phyloP scores from a whole-genome alignment of 2,888 invertebrate genomes.

The Nomada flava region DNA sequence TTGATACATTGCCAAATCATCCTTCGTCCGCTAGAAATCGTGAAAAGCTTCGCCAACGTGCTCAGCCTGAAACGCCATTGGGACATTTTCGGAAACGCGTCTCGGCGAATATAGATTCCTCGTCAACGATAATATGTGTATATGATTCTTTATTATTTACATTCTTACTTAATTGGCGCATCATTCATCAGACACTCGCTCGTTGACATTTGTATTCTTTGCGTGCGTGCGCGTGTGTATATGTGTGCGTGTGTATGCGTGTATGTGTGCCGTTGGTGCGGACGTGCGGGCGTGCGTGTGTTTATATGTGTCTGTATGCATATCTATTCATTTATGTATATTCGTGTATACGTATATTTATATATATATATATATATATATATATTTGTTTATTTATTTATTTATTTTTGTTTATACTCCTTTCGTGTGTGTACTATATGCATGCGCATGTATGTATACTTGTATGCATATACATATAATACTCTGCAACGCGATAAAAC shows the following conservation, averaged over 20 bases:
- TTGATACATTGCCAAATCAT: no score
- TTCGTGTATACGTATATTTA: conserved; percentile 32
- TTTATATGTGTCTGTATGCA: conserved; percentile 41
- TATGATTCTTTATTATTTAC: conserved; percentile 69
- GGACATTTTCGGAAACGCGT: conserved; percentile 4
- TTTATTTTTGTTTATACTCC: conserved; percentile 51
- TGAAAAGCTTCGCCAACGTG: no score
- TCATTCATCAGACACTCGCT: conserved; percentile 57
- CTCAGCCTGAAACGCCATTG: no score
- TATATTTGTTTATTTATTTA: conserved; percentile 46
- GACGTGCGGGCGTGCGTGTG: conserved; percentile 36
- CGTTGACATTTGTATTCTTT: conserved; percentile 48
- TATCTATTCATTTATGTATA: conserved; percentile 51
- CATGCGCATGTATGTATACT: conserved; percentile 37
- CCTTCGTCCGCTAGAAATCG: no score
- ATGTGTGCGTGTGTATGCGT: conserved; percentile 33
- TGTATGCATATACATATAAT: conserved; percentile 61
- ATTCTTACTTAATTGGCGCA: conserved; percentile 57
- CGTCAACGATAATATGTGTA: conserved; percentile 49
- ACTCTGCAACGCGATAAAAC: conserved; percentile 71
- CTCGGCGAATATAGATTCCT: conserved; percentile 51
- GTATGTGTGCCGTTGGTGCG: neutral
- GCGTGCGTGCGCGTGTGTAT: neutral
- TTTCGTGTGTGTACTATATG: conserved; percentile 19
- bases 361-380: conserved; percentile 56